Evolutionary conservation across 2,888 invertebrate genomes (phyloP), one percentile per base, ranked within the genome.

Genomic region (Dicranocentrus wangi): DNA sequence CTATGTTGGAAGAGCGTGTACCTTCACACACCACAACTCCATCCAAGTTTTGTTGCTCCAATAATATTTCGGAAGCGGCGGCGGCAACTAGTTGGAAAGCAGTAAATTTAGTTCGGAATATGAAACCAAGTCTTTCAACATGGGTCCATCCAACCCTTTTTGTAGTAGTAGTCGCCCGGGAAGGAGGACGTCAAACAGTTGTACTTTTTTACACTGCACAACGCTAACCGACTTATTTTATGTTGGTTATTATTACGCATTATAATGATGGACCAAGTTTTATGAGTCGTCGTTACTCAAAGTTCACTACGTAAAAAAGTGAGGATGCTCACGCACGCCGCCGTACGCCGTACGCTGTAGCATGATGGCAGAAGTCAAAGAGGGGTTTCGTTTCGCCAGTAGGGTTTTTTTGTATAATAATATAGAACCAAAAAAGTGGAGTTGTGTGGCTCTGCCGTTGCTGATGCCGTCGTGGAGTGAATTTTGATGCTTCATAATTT

Each of bases 251-350:
- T 68, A 76, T 66, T 75, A 68, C 68, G 68, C 60, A 60, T 76
- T 60, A 60, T 68, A 68, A 76, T 60, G 68, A 76, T 68, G 76
- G 43, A 28, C 25, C 21, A 60, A 68, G 23, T 43, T 76, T 76
- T 76, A 76, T 76, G 76, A 68, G 76, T 60, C 21, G 76, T 60
- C 21, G 76, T 76, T 76, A 76, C 47, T 42, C 68, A 68, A 47
- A 61, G 76, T 60, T 63, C 60, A 47, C 71, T 47, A 15, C n/a
- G n/a, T n/a, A n/a, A n/a, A n/a, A 27, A 23, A 63, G 25, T 73
- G 51, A 55, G 23, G 21, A 21, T 47, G 15, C 17, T 47, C 15
- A n/a, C 5, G 17, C 8, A 47, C 8, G 17, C 5, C 5, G 15
- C 5, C 17, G n/a, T 47, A 47, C n/a, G 15, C 47, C n/a, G n/a